Evolutionary conservation across 2,797 vertebrate genomes (phyloP).

Genomic region (Malurus splendens): DNA sequence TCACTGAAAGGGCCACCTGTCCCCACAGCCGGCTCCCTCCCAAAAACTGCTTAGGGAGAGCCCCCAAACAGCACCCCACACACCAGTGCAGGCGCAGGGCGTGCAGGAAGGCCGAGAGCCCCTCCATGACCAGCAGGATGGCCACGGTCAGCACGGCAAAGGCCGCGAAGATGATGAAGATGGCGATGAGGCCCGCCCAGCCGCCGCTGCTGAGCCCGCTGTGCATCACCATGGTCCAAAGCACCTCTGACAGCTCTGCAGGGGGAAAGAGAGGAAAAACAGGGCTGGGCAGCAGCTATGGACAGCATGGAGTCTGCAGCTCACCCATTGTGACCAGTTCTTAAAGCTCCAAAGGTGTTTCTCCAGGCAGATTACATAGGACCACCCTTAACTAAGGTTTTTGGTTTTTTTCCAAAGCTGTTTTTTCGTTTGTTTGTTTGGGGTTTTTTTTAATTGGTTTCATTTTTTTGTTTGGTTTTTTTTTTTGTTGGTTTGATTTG

Average conservation of each 20-base stretch:
- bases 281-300: neutral
- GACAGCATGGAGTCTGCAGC: neutral
- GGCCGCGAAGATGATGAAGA: constrained; percentile 70
- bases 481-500: too few relatives aligned
- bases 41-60: neutral
- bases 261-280: neutral
- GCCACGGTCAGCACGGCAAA: constrained; percentile 74
- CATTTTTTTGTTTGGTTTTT: neutral
- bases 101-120: constrained; percentile 79
- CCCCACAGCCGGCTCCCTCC: neutral
- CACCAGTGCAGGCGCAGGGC: constrained; percentile 80
- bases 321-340: neutral
- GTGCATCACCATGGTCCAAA: constrained; percentile 80
- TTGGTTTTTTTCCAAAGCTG: neutral
- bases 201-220: constrained; percentile 17
- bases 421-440: too few relatives aligned
- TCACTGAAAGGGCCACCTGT: neutral
- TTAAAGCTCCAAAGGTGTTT: neutral
- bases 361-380: neutral
- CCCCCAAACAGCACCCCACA: neutral
- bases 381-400: neutral
- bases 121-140: constrained; percentile 80
- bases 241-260: constrained; percentile 79
- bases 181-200: constrained; percentile 63
- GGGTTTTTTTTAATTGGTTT: neutral